Evolutionary conservation across 2,797 vertebrate genomes (phyloP), one percentile per base, ranked within the genome.

Genomic region (Microchirus variegatus): DNA sequence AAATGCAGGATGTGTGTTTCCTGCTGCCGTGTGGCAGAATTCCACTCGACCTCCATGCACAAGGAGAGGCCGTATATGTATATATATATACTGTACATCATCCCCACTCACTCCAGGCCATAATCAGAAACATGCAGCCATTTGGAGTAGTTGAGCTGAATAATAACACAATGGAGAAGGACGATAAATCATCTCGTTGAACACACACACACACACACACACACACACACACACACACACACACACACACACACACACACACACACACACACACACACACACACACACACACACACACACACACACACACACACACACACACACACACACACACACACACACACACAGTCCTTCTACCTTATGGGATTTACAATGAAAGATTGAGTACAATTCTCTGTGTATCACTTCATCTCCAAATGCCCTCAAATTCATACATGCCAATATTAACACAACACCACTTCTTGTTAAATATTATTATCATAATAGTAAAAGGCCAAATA

Each of bases 151-250:
- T 90, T 91, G 83, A 84, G 75, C 70, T 80, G 84, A 90, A 87
- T 92, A 91, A 83, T 85, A 89, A 92, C 81, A 90, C 88, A 90
- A 90, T 87, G 85, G 82, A 87, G 82, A 83, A 84, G 67, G 61
- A 63, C 55, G 57, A 89, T 89, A 85, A 87, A 87, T 90, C 81
- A 86, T 82, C 62, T 78, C 70, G 73, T 77, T 67, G 64, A 75
- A 44, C 22, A 53, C 44, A 65, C 52, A 48, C 14, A 36, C 53
- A 59, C 38, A 54, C 19, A 35, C 57, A 41, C 56, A 56, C 19
- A 51, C 26, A 17, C 60, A 53, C 59, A 61, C 48, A 26, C 42
- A 59, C 56, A 56, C 19, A 51, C 26, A 16, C 60, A 53, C 14
- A 70, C 56, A 56, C 19, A 51, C 26, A 16, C 60, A 53, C 14